Conservation (phyloP, 2,113 vertebrate species). For the Alaudala cheleensis region DNA sequence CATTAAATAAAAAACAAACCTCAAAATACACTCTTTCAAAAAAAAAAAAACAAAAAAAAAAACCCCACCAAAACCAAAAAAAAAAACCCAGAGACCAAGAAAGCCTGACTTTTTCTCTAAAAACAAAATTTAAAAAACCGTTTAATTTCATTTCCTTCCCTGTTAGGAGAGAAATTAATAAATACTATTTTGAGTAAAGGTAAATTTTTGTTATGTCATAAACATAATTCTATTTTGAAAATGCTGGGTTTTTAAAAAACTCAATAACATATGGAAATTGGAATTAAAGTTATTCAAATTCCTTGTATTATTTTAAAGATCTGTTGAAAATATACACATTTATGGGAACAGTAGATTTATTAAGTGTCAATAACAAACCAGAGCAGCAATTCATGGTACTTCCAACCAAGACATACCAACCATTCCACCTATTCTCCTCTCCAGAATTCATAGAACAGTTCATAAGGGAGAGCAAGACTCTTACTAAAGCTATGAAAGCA, state of each 20-base stretch:
- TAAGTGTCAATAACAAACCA: background rate
- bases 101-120: background rate
- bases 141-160: background rate
- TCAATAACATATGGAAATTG: background rate
- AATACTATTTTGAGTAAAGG: background rate
- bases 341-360: background rate
- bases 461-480: background rate
- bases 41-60: background rate
- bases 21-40: background rate
- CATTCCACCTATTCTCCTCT: background rate
- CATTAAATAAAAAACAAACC: background rate
- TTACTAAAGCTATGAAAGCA: background rate
- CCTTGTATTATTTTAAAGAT: background rate
- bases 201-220: background rate
- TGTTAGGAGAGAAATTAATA: background rate
- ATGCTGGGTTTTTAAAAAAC: background rate
- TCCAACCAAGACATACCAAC: background rate
- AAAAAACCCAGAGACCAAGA: background rate
- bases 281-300: background rate
- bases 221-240: background rate
- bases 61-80: too few relatives aligned
- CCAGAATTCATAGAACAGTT: background rate
- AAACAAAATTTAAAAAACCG: accelerated
- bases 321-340: background rate
- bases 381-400: background rate